Base-by-base conservation (phyloP, 2,797 vertebrate genomes). In the Lindbergichthys nudifrons region DNA sequence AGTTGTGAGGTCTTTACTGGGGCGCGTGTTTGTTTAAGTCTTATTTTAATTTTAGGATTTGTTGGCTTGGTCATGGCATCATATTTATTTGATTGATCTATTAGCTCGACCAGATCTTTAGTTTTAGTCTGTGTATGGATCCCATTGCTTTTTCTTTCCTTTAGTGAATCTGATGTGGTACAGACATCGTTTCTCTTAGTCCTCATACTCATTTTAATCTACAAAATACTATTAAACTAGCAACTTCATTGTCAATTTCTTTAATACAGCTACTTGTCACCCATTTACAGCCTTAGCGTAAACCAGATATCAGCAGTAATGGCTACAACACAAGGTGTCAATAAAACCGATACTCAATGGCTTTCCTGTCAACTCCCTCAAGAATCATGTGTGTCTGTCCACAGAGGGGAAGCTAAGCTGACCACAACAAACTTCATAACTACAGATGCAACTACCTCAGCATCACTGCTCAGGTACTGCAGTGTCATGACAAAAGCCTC, bases 281-380 rank as follows among this genome's bases (percentile, higher is more conserved):
- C 15, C 32, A 54, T 21, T 56, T 23, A 36, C 39, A 45, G 3
- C 18, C 45, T 63, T 23, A 21, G 16, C 39, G 41, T 65, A 32
- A 26, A 75, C 23, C 18, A 14, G 0, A 53, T 65, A 66, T 60
- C 53, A 58, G 65, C 77, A 68, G 26, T 26, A 26, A 26, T 26
- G 52, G n/a, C 75, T 45, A 65, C 59, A 75, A 65, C 51, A 68
- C 21, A 10, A 71, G 5, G 23, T 26, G 78, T 56, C 80, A 73
- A 67, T 83, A 77, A 78, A 67, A 69, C 48, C 23, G 15, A 54
- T 57, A 53, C n/a, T 71, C 39, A 67, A 83, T 69, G 77, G 58
- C 58, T 46, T 68, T 43, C 57, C 26, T 42, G 46, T 56, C 59
- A 36, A 12, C 78, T 70, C 67, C 52, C 60, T 69, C 1, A 5